A percentile compares a stretch with the other conserved stretches of the same genome.
phyloP scores from a whole-genome alignment of 2,113 vertebrate genomes.

The Hylia prasina region DNA sequence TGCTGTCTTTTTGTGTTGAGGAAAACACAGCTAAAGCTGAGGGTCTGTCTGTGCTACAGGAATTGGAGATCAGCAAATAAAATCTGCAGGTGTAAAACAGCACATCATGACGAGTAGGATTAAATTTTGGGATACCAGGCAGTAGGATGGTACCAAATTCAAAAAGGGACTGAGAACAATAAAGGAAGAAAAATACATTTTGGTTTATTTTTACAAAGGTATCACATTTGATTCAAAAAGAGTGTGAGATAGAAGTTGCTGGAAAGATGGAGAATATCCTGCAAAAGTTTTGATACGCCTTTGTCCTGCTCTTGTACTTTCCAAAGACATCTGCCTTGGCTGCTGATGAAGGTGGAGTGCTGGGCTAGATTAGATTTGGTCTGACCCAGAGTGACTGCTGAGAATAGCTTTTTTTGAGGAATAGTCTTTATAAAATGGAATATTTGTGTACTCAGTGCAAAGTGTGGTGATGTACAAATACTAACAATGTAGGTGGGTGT shows the following conservation, averaged over 20 bases:
- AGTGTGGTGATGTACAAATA: neutral
- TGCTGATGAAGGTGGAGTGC: neutral
- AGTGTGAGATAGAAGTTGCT: neutral
- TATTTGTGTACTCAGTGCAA: neutral
- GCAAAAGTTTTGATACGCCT: neutral
- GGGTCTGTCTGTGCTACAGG: neutral
- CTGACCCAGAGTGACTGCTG: neutral
- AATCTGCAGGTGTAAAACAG: neutral
- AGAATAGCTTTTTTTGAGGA: neutral
- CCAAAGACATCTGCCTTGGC: neutral
- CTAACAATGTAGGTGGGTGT: neutral
- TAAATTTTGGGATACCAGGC: neutral
- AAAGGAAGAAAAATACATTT: neutral
- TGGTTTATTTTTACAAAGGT: neutral
- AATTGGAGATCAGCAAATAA: neutral
- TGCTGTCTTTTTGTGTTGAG: neutral
- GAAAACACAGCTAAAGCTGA: neutral
- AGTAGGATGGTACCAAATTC: neutral
- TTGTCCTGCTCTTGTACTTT: neutral
- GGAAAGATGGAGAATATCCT: neutral
- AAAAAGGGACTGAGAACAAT: neutral
- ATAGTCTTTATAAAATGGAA: neutral
- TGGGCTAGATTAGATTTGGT: neutral
- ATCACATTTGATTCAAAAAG: neutral
- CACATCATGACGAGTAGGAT: fast-evolving